Base-by-base conservation (phyloP, 2,888 invertebrate species). In the Pristionchus fissidentatus region DNA sequence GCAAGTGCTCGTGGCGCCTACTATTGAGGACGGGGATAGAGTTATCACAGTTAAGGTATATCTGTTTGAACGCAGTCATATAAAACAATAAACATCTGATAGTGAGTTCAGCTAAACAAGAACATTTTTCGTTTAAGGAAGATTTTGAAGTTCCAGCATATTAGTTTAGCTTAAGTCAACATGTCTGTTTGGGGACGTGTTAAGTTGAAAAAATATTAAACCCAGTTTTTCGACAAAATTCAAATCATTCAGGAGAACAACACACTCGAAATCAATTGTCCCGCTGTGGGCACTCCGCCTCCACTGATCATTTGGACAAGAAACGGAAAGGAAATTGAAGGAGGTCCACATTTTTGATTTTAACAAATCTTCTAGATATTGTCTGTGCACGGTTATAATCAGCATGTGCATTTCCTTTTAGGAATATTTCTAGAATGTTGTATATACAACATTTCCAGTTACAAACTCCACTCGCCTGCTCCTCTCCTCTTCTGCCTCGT, bases 261-360 rank as follows among this genome's bases (percentile, higher is more conserved):
- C 80, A 86, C 94, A 13, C 93, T 94, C 2, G 93, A 93, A 78
- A 91, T 95, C 26, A 93, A 93, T 0, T 95, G 95, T 90, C 85
- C 90, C 0, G 94, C 93, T 0, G 86, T 86, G 3, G 95, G 94
- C 0, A 89, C 92, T 0, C 95, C 95, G 0, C 29, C 87, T 0
- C 95, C 95, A 0, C 84, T 87, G 0, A 91, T 95, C 5, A 89
- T 87, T 8, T 95, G 95, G 95, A 87, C 90, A 0, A 89, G 89
- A 79, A 89, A 91, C 82, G 90, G 91, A 83, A 79, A 85, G 5
- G 75, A 85, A 15, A 52, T 88, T 15, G 85, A 85, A 35, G 80
- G 85, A 70, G 49, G n/a, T 26, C 26, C 22, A 49, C 62, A 60
- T 26, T 19, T 49, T 49, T 49, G 49, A 49, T 49, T 19, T 49